Evolutionary conservation across 2,888 invertebrate species (phyloP).

Genomic region (Meghimatium bilineatum): DNA sequence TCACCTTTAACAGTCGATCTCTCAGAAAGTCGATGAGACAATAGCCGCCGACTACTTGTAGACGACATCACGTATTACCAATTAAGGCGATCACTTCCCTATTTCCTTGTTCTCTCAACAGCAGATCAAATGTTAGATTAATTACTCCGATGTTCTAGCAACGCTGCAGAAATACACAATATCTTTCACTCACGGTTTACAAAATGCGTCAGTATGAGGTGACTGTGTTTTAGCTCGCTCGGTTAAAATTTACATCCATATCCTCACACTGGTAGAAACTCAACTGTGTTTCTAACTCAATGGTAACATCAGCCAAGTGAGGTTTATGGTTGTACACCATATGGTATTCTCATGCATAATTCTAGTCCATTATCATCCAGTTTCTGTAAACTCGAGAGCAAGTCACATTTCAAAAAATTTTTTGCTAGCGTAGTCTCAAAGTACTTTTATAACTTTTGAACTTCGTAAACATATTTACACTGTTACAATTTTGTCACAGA

Average conservation of each 20-base stretch:
- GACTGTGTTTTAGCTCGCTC: background rate
- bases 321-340: background rate
- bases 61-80: constrained; percentile 13
- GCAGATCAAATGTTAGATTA: background rate
- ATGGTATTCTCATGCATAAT: background rate
- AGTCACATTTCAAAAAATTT: background rate
- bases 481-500: too few species aligned
- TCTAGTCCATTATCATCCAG: background rate
- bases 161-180: background rate
- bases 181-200: background rate
- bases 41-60: background rate
- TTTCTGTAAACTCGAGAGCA: background rate
- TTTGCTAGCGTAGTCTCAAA: background rate
- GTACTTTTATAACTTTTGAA: background rate
- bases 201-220: background rate
- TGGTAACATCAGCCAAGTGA: background rate
- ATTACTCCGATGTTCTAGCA: background rate
- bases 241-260: background rate
- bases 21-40: background rate
- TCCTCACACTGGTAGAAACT: background rate
- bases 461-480: too few species aligned
- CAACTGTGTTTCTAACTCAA: background rate
- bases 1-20: background rate
- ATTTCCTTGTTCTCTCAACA: background rate
- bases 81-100: background rate